Conservation (phyloP, 2,113 vertebrate species). For the Verasper variegatus region DNA sequence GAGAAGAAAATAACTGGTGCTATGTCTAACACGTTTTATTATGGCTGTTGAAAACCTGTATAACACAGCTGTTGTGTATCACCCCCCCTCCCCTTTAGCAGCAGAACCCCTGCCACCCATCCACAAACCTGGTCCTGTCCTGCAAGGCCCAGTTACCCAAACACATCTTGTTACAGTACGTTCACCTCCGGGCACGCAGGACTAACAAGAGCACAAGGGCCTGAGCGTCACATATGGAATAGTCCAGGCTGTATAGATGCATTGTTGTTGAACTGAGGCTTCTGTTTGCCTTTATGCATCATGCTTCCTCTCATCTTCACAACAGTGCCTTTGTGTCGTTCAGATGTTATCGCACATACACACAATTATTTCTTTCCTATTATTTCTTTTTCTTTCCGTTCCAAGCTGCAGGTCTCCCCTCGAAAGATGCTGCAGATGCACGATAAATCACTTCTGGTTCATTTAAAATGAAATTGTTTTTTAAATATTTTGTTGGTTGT, state of each 20-base stretch:
- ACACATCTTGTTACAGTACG: slow-evolving; percentile 36
- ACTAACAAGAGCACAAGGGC: slow-evolving; percentile 20
- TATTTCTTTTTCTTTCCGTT: too few species aligned
- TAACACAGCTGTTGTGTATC: slow-evolving; percentile 75
- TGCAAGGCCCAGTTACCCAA: slow-evolving; percentile 40
- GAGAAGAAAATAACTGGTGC: slow-evolving; percentile 70
- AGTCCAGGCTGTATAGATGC: slow-evolving; percentile 5
- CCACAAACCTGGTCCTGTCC: slow-evolving; percentile 48
- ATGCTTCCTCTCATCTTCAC: slow-evolving; percentile 18
- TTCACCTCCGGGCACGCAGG: slow-evolving; percentile 35
- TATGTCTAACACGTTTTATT: slow-evolving; percentile 75
- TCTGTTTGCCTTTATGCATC: slow-evolving; percentile 46
- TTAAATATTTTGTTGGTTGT: not conserved
- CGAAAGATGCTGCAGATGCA: slow-evolving; percentile 8
- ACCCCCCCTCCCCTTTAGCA: slow-evolving; percentile 40
- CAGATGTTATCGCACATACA: slow-evolving; percentile 32
- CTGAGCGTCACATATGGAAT: slow-evolving; percentile 45
- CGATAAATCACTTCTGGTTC: not conserved
- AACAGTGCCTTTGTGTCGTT: not conserved
- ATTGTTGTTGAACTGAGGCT: slow-evolving; percentile 31
- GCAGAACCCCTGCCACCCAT: slow-evolving; percentile 40
- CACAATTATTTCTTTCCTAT: slow-evolving; percentile 10
- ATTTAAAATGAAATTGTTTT: not conserved
- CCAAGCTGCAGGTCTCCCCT: not conserved
- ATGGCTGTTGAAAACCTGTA: slow-evolving; percentile 72